A percentile compares a stretch with the other conserved stretches of the same genome.
Conservation (phyloP, 2,113 vertebrate genomes). For the Blennius ocellaris region DNA sequence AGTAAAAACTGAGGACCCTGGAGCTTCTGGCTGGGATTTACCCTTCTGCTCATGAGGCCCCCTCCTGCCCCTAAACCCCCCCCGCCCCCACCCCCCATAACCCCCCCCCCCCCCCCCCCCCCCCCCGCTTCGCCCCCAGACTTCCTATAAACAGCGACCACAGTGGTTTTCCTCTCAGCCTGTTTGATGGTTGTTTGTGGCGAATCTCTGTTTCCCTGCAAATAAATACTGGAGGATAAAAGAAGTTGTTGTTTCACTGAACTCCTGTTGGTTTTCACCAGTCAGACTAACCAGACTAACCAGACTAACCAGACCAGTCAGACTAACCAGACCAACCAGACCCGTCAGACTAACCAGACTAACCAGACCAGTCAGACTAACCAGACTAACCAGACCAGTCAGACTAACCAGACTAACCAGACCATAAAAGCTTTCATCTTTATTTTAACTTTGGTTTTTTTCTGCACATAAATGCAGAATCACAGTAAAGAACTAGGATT, state of each 20-base stretch:
- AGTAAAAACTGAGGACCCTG: constrained; percentile 65
- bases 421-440: too few species aligned
- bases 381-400: too few species aligned
- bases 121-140: constrained; percentile 29
- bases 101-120: constrained; percentile 22
- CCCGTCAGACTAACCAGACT: too few species aligned
- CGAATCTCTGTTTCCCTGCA: constrained; percentile 31
- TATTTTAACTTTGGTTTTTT: too few species aligned
- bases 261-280: constrained; percentile 28
- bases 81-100: constrained; percentile 2
- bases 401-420: too few species aligned
- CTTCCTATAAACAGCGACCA: constrained; percentile 52
- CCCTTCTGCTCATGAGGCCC: constrained; percentile 50
- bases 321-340: too few species aligned
- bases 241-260: constrained; percentile 38
- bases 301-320: too few species aligned
- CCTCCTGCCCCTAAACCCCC: neutral
- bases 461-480: too few species aligned
- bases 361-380: too few species aligned
- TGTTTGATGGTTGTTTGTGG: constrained; percentile 55
- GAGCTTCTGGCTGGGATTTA: constrained; percentile 69
- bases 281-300: too few species aligned
- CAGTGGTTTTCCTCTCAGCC: too few species aligned
- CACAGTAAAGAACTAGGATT: too few species aligned
- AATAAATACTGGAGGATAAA: constrained; percentile 50